Evolutionary conservation across 2,113 vertebrate genomes (phyloP).

Genomic region (Xiphophorus hellerii): DNA sequence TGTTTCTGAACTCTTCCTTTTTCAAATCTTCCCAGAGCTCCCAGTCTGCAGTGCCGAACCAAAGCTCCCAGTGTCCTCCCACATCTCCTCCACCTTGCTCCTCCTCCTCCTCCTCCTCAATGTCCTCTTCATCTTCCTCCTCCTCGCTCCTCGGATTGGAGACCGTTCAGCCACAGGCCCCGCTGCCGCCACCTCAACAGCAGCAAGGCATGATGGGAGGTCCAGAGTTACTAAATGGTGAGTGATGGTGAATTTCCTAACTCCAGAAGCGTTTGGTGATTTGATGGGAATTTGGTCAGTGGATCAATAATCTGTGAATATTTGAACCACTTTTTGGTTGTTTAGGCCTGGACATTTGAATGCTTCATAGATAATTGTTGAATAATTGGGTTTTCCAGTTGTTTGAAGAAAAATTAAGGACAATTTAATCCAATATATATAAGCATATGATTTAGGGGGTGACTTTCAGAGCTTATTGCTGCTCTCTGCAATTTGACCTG

Average conservation of each 20-base stretch:
- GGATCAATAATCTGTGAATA: not conserved
- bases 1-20: not conserved
- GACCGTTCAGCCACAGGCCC: constrained; percentile 70
- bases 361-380: not conserved
- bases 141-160: constrained; percentile 81
- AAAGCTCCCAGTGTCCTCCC: constrained; percentile 83
- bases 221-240: constrained; percentile 78
- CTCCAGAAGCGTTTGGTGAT: no score
- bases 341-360: no score
- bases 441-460: not conserved
- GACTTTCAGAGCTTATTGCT: not conserved
- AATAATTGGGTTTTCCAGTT: not conserved
- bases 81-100: constrained; percentile 79
- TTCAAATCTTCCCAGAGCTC: constrained; percentile 69
- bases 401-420: not conserved
- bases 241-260: constrained; percentile 41
- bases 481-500: not conserved
- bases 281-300: no score
- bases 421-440: not conserved
- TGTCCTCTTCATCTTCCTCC: constrained; percentile 82
- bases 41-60: constrained; percentile 81
- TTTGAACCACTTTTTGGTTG: not conserved
- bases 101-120: constrained; percentile 77
- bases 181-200: constrained; percentile 50
- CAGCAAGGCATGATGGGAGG: constrained; percentile 78